Evolutionary conservation across 2,113 vertebrate species (phyloP), one percentile per base, ranked within the genome.

Genomic region (Danio rerio): DNA sequence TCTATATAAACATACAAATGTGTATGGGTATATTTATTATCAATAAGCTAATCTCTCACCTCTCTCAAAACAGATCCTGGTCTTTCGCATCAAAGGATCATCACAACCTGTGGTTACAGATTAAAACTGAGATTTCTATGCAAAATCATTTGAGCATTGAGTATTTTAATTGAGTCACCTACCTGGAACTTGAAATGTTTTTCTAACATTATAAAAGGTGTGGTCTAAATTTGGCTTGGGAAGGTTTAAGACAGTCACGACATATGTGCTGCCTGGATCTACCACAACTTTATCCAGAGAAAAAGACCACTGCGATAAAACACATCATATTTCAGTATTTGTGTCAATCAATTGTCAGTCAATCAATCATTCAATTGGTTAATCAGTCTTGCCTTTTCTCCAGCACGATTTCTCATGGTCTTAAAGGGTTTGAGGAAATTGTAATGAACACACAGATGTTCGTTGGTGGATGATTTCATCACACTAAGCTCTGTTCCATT

Each of bases 271-370:
- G 8, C 78, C 92, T 0, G 94, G 93, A 0, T 91, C 81, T 56
- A 94, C 50, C 50, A 91, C 86, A 56, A 94, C 71, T 85, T 86
- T 87, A 75, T 91, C 65, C 20, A 92, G 69, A 8, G 85, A 90
- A 86, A 94, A 93, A 0, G 87, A 88, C 93, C 93, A 95, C 94
- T 13, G n/a, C n/a, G n/a, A n/a, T n/a, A n/a, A n/a, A n/a, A n/a
- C n/a, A n/a, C n/a, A n/a, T n/a, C n/a, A n/a, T n/a, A n/a, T n/a
- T n/a, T n/a, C n/a, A n/a, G n/a, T n/a, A n/a, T n/a, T n/a, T n/a
- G n/a, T n/a, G n/a, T n/a, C n/a, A n/a, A n/a, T n/a, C n/a, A n/a
- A n/a, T n/a, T n/a, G n/a, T n/a, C n/a, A n/a, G n/a, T n/a, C n/a
- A n/a, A n/a, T n/a, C n/a, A n/a, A n/a, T n/a, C n/a, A n/a, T n/a